Conservation (phyloP, 2,113 vertebrate genomes). For the Oncorhynchus clarkii region DNA sequence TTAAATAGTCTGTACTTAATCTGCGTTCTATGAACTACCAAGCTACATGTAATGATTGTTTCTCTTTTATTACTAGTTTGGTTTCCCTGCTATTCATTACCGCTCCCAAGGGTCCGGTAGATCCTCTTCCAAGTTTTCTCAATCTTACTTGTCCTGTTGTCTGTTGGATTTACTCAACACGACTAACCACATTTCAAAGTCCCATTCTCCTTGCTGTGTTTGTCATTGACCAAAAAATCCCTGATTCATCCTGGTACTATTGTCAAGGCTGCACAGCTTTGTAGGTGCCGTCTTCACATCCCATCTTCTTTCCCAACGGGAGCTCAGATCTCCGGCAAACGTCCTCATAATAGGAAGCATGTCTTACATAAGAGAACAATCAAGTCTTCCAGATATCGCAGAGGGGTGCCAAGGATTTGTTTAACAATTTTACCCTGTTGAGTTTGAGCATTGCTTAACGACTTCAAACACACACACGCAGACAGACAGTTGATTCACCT, state of each 20-base stretch:
- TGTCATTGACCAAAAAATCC: constrained; percentile 31
- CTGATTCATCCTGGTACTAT: constrained; percentile 47
- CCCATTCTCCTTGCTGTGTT: constrained; percentile 37
- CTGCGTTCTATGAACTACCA: constrained; percentile 41
- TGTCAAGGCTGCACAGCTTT: constrained; percentile 44
- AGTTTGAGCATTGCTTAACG: constrained; percentile 45
- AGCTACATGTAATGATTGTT: constrained; percentile 15
- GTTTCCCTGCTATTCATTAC: constrained; percentile 35
- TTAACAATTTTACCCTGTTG: constrained; percentile 48
- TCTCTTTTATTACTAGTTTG: constrained; percentile 46
- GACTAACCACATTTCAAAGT: constrained; percentile 52
- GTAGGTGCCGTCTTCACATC: constrained; percentile 37
- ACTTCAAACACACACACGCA: constrained; percentile 55
- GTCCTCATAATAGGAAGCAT: constrained; percentile 41
- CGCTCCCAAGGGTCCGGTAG: constrained; percentile 26
- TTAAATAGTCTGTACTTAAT: constrained; percentile 28
- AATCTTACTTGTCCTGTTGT: constrained; percentile 28
- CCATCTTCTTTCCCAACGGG: constrained; percentile 15
- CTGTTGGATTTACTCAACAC: constrained; percentile 33
- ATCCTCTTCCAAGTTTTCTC: constrained; percentile 42
- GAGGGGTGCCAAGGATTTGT: constrained; percentile 47
- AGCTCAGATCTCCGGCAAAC: constrained; percentile 56
- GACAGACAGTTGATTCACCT: constrained; percentile 61
- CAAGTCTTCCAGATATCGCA: constrained; percentile 30
- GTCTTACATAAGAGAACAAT: constrained; percentile 40